Evolutionary conservation across 2,888 invertebrate genomes (phyloP), one percentile per base, ranked within the genome.

Genomic region (Stramonita haemastoma): DNA sequence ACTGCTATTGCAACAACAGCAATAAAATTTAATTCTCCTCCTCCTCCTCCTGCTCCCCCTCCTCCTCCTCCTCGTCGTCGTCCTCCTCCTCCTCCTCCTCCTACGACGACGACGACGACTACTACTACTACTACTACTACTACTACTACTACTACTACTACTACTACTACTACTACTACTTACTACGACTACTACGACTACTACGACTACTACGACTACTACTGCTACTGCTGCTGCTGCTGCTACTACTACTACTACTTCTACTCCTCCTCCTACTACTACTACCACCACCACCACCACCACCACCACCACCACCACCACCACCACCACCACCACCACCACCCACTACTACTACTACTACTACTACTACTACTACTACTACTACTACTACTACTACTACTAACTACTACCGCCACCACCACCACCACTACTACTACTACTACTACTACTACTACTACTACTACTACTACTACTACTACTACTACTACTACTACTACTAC

Each of bases 391-490:
- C 60, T 60, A 60, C 60, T 60, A 60, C 60, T 60, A 60, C 60
- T 60, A 60, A 15, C 13, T 17, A 15, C 8, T 60, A 89, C 89
- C 70, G 56, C 86, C 73, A 36, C 86, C 70, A 73, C 89, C 86
- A 73, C 89, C 86, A 29, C 89, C 84, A 60, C 89, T 89, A 60
- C 89, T 89, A 34, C 89, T 89, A 84, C 89, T 89, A 87, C 87
- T 87, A 87, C 87, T 87, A 87, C 87, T 87, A 87, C 87, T 87
- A 87, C 87, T 87, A 87, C 89, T 89, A 84, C 89, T 89, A 89
- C 89, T 89, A 84, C 84, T 89, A 84, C 89, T 89, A 89, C 84
- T 89, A 89, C 89, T 89, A 89, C 89, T 89, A 89, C 89, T 89
- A 89, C 84, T 89, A 89, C 84, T 83, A 84, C 84, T 84, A 83